Base-by-base conservation (phyloP, 30 jellyfish, hydroid and myxozoan species). In the Sanderia malayensis region DNA sequence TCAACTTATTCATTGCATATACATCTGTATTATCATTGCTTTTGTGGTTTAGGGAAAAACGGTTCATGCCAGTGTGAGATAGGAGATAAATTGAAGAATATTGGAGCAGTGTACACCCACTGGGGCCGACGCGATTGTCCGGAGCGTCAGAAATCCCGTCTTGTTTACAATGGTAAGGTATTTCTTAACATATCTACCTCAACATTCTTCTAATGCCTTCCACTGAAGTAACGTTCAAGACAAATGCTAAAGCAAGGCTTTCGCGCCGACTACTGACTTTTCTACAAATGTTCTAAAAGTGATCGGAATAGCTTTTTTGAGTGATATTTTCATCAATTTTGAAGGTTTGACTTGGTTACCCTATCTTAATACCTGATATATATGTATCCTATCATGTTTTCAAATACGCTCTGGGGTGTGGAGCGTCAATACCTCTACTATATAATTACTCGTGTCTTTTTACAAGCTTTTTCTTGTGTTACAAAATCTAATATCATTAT, bases 71-170 rank as follows among this genome's bases (percentile, higher is more conserved):
- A 55, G 46, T 70, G 91, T 46, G 83, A 75, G 44, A 63, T 67
- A 71, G 90, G 45, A 31, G 71, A 65, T 32, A 65, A 58, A 9
- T 64, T 82, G 20, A 69, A 44, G 6, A 31, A 29, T 23, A 82
- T 31, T 57, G 74, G 86, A 8, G 37, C 93, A 0, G 87, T 75
- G 19, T 93, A 85, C 63, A 84, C 92, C 0, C 85, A 68, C 7
- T 93, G 99, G 99, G 99, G 99, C 9, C 72, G 86, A 62, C 29
- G 87, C 8, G 82, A 83, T 49, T 93, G 99, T 53, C 87, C 94
- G 2, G 31, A 70, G 7, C 73, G 52, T 26, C 26, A 26, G 44
- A 70, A 81, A 24, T 37, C 87, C 20, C 76, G 55, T n/a, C 67
- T 70, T 4, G 75, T 82, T 20, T 85, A 84, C 61, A 70, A 21